Evolutionary conservation across 2,797 vertebrate genomes (phyloP).

Genomic region (Tadarida brasiliensis): DNA sequence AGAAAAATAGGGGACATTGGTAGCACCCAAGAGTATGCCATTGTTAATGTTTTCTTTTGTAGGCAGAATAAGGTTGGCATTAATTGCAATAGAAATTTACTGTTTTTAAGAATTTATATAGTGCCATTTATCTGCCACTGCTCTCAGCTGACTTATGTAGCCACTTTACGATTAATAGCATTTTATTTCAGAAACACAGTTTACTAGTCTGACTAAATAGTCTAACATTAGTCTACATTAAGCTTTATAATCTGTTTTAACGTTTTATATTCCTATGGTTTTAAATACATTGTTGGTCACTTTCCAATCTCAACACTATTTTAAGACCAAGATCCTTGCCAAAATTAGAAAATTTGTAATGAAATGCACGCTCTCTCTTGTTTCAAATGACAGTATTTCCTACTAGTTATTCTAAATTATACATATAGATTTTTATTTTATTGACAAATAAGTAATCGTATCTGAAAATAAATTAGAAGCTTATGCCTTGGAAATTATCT

Average conservation of each 20-base stretch:
- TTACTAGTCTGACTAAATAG: conserved; percentile 56
- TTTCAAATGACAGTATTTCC: conserved; percentile 63
- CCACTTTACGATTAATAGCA: conserved; percentile 34
- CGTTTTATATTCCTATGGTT: conserved; percentile 49
- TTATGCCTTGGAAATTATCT: conserved; percentile 54
- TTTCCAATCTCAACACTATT: conserved; percentile 65
- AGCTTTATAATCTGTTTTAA: conserved; percentile 62
- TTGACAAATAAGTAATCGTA: conserved; percentile 63
- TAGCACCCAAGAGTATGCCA: neutral
- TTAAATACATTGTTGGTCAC: conserved; percentile 67
- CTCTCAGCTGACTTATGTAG: neutral
- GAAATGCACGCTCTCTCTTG: conserved; percentile 30
- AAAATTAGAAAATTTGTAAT: conserved; percentile 61
- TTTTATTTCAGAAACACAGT: conserved; percentile 60
- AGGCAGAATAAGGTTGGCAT: conserved; percentile 14
- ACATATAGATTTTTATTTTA: conserved; percentile 60
- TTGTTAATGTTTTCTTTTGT: conserved; percentile 52
- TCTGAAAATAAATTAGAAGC: conserved; percentile 61
- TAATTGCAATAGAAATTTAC: conserved; percentile 54
- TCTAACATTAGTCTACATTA: conserved; percentile 60
- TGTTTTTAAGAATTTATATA: conserved; percentile 39
- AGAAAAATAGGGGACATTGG: conserved; percentile 28
- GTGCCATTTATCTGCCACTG: conserved; percentile 54
- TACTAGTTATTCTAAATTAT: conserved; percentile 50
- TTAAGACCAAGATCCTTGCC: conserved; percentile 64